Base-by-base conservation (phyloP, 2,888 invertebrate genomes). In the Drosophila buzzatii region DNA sequence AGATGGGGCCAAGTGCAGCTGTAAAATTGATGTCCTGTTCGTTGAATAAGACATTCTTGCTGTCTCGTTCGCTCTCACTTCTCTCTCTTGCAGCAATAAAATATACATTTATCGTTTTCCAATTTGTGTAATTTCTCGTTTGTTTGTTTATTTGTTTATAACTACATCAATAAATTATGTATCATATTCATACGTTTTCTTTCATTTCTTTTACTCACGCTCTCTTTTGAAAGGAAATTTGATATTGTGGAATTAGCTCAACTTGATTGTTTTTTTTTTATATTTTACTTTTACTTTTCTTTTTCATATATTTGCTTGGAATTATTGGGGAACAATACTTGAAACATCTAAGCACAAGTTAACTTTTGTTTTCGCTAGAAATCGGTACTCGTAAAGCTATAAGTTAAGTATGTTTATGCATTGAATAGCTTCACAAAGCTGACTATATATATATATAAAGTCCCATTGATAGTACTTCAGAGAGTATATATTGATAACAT, bases 131-230 rank as follows among this genome's bases (percentile, higher is more conserved):
- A 89, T 89, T 84, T 85, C 18, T 69, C 65, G 51, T 77, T 71
- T 71, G 52, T 67, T 57, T 85, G 69, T 82, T 78, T 76, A 70
- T 73, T 83, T 83, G 58, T 86, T 89, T 90, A 86, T 89, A 86
- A 86, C 86, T 86, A 86, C 89, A 86, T 90, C 85, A 87, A 86
- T 90, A 90, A 86, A 86, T 86, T 89, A 89, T 86, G 70, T 86
- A 79, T 86, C 52, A 61, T 75, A 85, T 82, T 68, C 61, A 82
- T 81, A 67, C 70, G 55, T 55, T 55, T 77, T 72, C 53, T 70
- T 59, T 41, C 35, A 44, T 79, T 85, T 79, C 88, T 85, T 83
- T 82, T 16, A 6, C 49, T 51, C 49, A 51, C 49, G 33, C 49
- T 18, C 49, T 51, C 33, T 0, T 47, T 51, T 51, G 49, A 85